Conservation (phyloP, 2,888 invertebrate genomes). For the Hoplodrina ambigua region DNA sequence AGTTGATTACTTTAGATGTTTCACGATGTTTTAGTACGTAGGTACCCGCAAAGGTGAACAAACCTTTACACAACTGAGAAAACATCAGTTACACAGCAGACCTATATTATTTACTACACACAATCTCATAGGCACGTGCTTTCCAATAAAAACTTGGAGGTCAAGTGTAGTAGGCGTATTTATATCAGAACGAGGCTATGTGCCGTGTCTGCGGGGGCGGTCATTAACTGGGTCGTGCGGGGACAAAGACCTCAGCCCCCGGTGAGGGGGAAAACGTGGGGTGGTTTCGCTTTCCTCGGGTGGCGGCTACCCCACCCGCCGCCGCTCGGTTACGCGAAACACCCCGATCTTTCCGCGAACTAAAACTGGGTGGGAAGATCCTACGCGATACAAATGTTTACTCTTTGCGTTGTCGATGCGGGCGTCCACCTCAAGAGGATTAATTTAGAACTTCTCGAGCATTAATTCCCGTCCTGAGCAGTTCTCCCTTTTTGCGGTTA, state of each 20-base stretch:
- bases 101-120: constrained; percentile 81
- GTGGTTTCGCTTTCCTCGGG: constrained; percentile 85
- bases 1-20: constrained; percentile 7
- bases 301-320: constrained; percentile 71
- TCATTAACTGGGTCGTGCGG: constrained; percentile 90
- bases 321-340: constrained; percentile 74
- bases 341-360: constrained; percentile 78
- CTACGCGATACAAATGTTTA: constrained; percentile 79
- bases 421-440: constrained; percentile 84
- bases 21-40: constrained; percentile 33
- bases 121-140: constrained; percentile 86
- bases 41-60: constrained; percentile 38
- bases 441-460: constrained; percentile 84
- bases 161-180: constrained; percentile 91
- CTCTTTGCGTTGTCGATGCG: constrained; percentile 73
- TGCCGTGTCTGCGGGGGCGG: constrained; percentile 87
- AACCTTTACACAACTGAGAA: constrained; percentile 51
- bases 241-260: constrained; percentile 86
- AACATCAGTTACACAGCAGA: constrained; percentile 62
- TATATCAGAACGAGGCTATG: constrained; percentile 89
- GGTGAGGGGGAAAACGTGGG: constrained; percentile 76
- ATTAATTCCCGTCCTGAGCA: constrained; percentile 78
- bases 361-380: constrained; percentile 59
- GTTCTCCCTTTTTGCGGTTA: constrained; percentile 82
- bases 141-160: constrained; percentile 90